Base-by-base conservation (phyloP, 2,888 invertebrate genomes). In the Unio pictorum region DNA sequence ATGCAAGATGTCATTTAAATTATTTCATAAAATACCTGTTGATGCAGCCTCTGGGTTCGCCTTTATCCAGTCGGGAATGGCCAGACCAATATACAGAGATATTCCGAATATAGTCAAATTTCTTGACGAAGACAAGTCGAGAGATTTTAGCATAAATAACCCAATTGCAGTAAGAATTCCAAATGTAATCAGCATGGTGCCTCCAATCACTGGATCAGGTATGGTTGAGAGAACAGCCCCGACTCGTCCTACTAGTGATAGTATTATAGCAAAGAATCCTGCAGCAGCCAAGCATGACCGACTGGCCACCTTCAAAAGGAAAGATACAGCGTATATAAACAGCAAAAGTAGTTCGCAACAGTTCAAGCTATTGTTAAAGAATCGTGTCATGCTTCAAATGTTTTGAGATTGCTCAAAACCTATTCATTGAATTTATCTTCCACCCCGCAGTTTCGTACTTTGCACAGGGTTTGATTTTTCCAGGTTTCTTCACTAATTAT, bases 221-320 rank as follows among this genome's bases (percentile, higher is more conserved):
- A 80, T 73, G 17, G 76, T 73, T 11, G 78, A 74, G n/a, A 80
- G 34, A 15, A 78, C 73, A 3, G 80, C 80, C 1, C 77, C 80
- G 58, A 78, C 62, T 59, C 82, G 82, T 15, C 83, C 81, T 18
- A 83, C 28, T 0, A 83, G 61, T 1, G 81, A 79, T 4, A 79
- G n/a, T 15, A 69, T 28, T 15, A 83, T 60, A 26, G 77, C 73
- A 7, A 81, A 60, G 0, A 74, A 4, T 8, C 80, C 83, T 15
- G 81, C 76, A 17, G 74, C 55, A 8, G 74, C 71, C 69, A 81
- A 73, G n/a, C 81, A 75, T 3, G 74, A 73, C 28, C 83, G 70
- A 64, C 83, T 83, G 8, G 79, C 80, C 8, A 80, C 78, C 83
- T 83, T 45, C 15, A 15, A 45, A 45, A 45, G 3, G 45, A 67